Percentiles rank a stretch among this genome's conserved stretches.
Conservation (phyloP, 2,113 vertebrate species). For the Struthidea cinerea region DNA sequence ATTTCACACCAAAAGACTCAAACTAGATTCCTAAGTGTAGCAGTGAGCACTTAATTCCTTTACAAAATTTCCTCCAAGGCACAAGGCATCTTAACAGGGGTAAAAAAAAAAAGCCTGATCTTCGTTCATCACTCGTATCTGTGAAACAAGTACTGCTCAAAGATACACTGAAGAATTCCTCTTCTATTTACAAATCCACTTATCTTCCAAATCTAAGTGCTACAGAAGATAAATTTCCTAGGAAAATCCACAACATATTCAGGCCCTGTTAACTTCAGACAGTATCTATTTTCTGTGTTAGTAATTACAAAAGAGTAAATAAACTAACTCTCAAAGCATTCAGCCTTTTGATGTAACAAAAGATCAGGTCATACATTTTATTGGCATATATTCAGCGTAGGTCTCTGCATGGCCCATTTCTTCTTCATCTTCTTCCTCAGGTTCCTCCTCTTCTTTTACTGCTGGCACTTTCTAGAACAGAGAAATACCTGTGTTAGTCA, state of each 20-base stretch:
- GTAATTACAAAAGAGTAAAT: neutral
- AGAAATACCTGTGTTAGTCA: neutral
- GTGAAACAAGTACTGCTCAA: neutral
- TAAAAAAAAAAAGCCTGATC: neutral
- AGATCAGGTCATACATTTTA: constrained; percentile 83
- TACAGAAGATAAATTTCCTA: neutral
- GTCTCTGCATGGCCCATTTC: constrained; percentile 97
- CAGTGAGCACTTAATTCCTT: neutral
- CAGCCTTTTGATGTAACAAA: neutral
- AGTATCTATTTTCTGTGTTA: neutral
- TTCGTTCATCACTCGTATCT: neutral
- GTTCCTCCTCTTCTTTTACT: constrained; percentile 92
- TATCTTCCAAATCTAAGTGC: neutral
- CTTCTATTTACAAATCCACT: neutral
- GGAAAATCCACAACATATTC: neutral
- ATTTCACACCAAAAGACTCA: neutral
- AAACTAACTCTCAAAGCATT: neutral
- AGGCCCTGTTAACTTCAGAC: neutral
- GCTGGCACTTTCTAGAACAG: constrained; percentile 82
- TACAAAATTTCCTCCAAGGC: neutral
- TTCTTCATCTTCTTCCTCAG: constrained; percentile 96
- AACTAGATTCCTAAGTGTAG: neutral
- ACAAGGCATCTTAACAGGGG: neutral
- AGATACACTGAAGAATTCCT: neutral
- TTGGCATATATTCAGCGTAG: constrained; percentile 97